Evolutionary conservation across 2,797 vertebrate species (phyloP).

Genomic region (Arrhamphus sclerolepis): DNA sequence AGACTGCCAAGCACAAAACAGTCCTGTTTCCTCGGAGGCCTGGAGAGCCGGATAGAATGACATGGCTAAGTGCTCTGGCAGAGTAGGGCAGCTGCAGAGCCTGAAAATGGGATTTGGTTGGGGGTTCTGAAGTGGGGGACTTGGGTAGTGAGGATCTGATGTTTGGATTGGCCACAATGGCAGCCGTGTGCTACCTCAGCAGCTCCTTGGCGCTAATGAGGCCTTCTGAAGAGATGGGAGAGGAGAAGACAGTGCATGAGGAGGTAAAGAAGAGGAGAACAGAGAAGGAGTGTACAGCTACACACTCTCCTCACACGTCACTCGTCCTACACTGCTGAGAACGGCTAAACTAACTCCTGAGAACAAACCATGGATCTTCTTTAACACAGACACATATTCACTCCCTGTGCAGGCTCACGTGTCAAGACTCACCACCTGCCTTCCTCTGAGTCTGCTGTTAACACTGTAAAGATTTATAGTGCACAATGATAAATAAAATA

Average conservation of each 20-base stretch:
- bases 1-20: slow-evolving; percentile 84
- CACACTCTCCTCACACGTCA: slow-evolving; percentile 67
- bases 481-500: background rate
- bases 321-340: slow-evolving; percentile 58
- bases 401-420: slow-evolving; percentile 21
- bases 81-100: slow-evolving; percentile 87
- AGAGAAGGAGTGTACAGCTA: slow-evolving; percentile 52
- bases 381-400: slow-evolving; percentile 19
- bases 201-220: slow-evolving; percentile 77
- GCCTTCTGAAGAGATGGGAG: slow-evolving; percentile 74
- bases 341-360: slow-evolving; percentile 50
- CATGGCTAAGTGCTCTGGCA: slow-evolving; percentile 82
- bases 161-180: slow-evolving; percentile 87
- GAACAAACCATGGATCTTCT: slow-evolving; percentile 41
- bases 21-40: slow-evolving; percentile 80
- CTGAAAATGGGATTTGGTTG: slow-evolving; percentile 81
- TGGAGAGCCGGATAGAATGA: slow-evolving; percentile 85
- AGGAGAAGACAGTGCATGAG: slow-evolving; percentile 58
- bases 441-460: slow-evolving; percentile 9
- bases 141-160: slow-evolving; percentile 79
- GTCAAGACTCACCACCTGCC: slow-evolving; percentile 30
- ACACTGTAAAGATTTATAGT: slow-evolving; percentile 2
- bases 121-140: slow-evolving; percentile 78
- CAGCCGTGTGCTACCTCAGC: slow-evolving; percentile 78
- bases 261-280: slow-evolving; percentile 58